A percentile compares a stretch with the other conserved stretches of the same genome.
Conservation (phyloP, 2,797 vertebrate species). For the Oreonectes daqikongensis region DNA sequence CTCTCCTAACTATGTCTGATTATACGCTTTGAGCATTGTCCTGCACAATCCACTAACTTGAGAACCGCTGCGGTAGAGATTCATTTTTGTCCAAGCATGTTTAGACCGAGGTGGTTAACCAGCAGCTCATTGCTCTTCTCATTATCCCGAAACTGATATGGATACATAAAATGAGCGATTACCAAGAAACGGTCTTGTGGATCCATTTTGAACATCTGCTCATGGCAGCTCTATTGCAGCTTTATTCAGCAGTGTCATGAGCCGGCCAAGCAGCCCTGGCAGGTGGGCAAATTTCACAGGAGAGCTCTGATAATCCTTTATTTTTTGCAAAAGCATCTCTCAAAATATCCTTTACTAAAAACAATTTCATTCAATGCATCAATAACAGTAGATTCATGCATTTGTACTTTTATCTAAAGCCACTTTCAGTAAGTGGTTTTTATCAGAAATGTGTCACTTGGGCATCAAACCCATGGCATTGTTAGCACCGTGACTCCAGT, state of each 20-base stretch:
- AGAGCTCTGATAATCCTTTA: not conserved
- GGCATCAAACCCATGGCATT: not conserved
- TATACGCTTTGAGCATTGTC: not conserved
- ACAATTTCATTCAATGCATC: too few species aligned
- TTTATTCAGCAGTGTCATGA: conserved; percentile 5
- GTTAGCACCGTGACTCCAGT: too few species aligned
- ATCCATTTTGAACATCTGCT: conserved; percentile 30
- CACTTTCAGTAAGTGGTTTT: not conserved
- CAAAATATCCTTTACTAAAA: not conserved
- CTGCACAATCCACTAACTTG: not conserved
- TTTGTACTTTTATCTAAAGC: too few species aligned
- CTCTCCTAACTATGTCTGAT: not conserved
- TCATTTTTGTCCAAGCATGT: not conserved
- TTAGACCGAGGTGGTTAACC: not conserved
- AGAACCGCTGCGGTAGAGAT: not conserved
- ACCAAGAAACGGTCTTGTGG: not conserved
- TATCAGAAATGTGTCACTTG: not conserved
- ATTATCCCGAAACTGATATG: not conserved
- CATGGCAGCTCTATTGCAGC: conserved; percentile 21
- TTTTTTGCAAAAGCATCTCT: conserved; percentile 5
- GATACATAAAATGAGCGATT: not conserved
- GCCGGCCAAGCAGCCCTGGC: not conserved
- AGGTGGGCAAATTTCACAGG: not conserved
- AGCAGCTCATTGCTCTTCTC: not conserved
- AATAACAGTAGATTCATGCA: too few species aligned